These are phyloP conservation scores for Patiria pectinifera DNA, from an alignment of 53 echinoderm and acorn worm species.

Conservation along the genomic window DNA sequence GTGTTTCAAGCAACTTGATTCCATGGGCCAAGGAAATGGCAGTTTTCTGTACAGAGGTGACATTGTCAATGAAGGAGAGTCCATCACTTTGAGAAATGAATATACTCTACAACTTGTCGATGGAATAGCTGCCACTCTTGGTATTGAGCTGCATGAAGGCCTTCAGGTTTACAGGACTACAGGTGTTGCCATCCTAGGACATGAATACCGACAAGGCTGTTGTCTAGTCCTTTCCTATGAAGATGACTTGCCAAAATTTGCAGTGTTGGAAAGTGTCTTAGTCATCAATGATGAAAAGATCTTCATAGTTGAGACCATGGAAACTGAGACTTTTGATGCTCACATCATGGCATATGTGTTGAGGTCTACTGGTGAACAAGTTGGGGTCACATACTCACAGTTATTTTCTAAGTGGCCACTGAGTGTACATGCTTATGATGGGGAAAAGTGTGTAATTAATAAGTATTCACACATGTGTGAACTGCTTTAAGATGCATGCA, in stretches of 20 bases:
- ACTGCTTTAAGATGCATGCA: conserved; percentile 6
- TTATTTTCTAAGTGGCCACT: conserved; percentile 67
- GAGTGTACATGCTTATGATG: conserved; percentile 28
- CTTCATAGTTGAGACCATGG: conserved; percentile 53
- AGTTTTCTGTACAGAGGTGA: conserved; percentile 62
- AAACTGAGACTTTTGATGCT: conserved; percentile 40
- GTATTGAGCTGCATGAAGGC: not conserved
- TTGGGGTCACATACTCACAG: conserved; percentile 22
- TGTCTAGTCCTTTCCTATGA: conserved; percentile 46
- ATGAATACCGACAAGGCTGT: conserved; percentile 60
- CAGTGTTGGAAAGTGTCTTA: conserved; percentile 44
- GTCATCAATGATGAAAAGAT: conserved; percentile 53
- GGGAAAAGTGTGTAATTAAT: conserved; percentile 47
- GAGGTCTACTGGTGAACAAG: not conserved
- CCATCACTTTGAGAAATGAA: conserved; percentile 13
- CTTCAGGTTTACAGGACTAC: conserved; percentile 42
- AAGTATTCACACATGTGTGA: conserved; percentile 52
- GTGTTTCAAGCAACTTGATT: conserved; percentile 69
- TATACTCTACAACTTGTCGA: conserved; percentile 48
- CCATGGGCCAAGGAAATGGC: conserved; percentile 21
- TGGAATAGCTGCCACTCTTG: conserved; percentile 9
- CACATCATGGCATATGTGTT: conserved; percentile 55
- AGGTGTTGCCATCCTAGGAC: conserved; percentile 44
- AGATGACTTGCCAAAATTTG: conserved; percentile 66
- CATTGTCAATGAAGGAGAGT: conserved; percentile 63